phyloP scores from a whole-genome alignment of 2,797 vertebrate genomes.

The Halcyon badia region DNA sequence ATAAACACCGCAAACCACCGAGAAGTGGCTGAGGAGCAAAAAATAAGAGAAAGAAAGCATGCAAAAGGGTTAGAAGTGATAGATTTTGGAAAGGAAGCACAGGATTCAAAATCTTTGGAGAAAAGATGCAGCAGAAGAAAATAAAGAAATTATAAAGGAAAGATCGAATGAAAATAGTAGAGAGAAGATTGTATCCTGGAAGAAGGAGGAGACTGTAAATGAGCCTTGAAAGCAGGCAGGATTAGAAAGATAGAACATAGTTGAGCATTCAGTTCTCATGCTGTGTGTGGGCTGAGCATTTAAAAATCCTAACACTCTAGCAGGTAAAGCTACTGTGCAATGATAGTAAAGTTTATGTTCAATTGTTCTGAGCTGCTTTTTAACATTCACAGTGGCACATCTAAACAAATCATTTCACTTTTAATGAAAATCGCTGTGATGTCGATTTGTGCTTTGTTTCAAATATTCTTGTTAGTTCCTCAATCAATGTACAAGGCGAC shows the following conservation, averaged over 20 bases:
- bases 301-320: background rate
- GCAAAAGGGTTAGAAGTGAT: background rate
- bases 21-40: background rate
- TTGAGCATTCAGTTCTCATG: background rate
- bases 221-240: background rate
- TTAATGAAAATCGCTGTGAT: conserved; percentile 45
- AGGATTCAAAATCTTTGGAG: background rate
- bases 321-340: conserved; percentile 25
- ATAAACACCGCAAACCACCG: background rate
- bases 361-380: conserved; percentile 10
- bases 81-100: background rate
- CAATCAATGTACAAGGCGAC: conserved; percentile 36
- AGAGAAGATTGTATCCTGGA: background rate
- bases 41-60: background rate
- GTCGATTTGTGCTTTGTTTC: conserved; percentile 41
- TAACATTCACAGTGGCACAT: conserved; percentile 32
- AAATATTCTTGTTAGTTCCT: conserved; percentile 46
- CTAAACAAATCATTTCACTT: conserved; percentile 58
- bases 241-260: background rate
- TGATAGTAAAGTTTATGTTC: conserved; percentile 34
- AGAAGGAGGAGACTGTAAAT: background rate
- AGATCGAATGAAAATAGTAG: background rate
- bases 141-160: background rate
- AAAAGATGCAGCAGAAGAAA: background rate
- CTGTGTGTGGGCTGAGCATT: background rate